Evolutionary conservation across 2,888 invertebrate species (phyloP).

Genomic region (Ochropleura plecta): DNA sequence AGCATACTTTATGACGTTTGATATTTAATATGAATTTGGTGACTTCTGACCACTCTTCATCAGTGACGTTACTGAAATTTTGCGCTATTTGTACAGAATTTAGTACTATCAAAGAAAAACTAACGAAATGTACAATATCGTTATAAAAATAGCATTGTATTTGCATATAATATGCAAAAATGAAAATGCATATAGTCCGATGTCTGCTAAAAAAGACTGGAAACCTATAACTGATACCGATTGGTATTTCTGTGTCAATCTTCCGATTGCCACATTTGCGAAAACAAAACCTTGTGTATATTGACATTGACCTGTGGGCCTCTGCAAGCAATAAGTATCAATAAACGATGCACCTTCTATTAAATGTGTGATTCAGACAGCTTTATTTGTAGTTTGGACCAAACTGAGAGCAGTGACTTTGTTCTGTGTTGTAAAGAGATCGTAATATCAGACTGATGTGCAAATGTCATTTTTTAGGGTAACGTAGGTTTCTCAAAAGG

Average conservation of each 20-base stretch:
- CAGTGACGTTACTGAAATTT: no score
- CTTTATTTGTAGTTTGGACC: not conserved
- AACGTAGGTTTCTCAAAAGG: no score
- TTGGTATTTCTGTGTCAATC: constrained; percentile 17
- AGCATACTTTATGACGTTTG: no score
- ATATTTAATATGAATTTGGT: no score
- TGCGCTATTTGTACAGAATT: no score
- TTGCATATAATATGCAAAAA: no score
- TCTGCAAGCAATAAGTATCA: constrained; percentile 51
- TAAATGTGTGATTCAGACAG: constrained; percentile 37
- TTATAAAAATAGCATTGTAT: no score
- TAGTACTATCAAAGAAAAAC: no score
- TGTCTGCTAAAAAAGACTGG: no score
- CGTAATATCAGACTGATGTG: not conserved
- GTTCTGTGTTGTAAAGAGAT: constrained; percentile 11
- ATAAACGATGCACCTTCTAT: constrained; percentile 58
- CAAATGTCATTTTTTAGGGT: not conserved
- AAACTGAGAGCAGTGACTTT: constrained; percentile 22
- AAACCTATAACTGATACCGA: not conserved
- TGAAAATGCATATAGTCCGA: no score
- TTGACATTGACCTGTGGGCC: constrained; percentile 57
- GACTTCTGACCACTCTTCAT: no score
- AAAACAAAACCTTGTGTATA: constrained; percentile 46
- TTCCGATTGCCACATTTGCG: not conserved
- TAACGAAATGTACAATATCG: no score